A percentile compares a stretch with the other conserved stretches of the same genome.
Evolutionary conservation across 2,113 vertebrate genomes (phyloP).

Genomic region (Hystrix cristata): DNA sequence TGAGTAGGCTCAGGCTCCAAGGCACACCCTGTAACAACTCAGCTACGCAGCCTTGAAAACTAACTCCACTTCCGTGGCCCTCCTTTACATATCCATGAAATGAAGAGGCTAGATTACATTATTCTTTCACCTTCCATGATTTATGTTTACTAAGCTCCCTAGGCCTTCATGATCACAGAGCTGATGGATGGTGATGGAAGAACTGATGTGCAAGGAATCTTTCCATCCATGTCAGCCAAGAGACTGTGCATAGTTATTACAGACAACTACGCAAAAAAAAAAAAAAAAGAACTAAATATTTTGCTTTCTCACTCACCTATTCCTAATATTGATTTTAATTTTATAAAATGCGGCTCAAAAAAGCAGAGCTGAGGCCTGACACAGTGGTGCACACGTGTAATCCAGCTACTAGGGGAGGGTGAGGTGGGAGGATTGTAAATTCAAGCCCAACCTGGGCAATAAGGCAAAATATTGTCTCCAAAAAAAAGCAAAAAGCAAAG

Average conservation of each 20-base stretch:
- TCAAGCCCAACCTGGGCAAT: not conserved
- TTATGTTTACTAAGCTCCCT: not conserved
- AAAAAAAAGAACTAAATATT: not conserved
- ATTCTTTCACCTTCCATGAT: slow-evolving; percentile 1
- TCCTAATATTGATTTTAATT: not conserved
- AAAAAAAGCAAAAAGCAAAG: not conserved
- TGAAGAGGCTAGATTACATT: not conserved
- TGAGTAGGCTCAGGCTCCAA: not conserved
- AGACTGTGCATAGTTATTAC: not conserved
- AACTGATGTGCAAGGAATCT: not conserved
- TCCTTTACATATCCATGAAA: not conserved
- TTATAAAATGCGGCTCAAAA: slow-evolving; percentile 33
- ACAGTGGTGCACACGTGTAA: not conserved
- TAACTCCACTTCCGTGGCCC: not conserved
- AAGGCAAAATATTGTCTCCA: not conserved
- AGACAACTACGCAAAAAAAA: not conserved
- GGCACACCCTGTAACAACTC: not conserved
- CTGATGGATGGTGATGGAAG: not conserved
- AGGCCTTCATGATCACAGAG: not conserved
- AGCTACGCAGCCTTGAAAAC: not conserved
- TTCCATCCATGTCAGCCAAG: not conserved
- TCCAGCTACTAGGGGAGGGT: not conserved
- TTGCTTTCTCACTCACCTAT: not conserved
- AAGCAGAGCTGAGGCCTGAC: not conserved
- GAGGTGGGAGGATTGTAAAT: not conserved